phyloP scores from a whole-genome alignment of 2,888 invertebrate genomes.

The Microlaimidae sp. region DNA sequence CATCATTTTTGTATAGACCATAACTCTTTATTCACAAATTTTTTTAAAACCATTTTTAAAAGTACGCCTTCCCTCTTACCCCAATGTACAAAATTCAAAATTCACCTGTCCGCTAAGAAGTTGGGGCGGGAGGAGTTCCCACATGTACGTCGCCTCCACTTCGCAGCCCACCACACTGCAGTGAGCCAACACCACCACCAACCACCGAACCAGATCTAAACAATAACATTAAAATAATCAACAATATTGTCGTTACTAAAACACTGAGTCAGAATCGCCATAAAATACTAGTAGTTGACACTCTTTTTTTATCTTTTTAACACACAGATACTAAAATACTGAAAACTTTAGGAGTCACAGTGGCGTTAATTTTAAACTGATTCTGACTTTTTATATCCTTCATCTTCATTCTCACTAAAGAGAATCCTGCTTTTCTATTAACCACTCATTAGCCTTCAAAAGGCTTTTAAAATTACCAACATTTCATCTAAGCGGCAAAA shows the following conservation, averaged over 20 bases:
- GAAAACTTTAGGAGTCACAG: constrained; percentile 48
- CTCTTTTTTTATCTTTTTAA: not conserved
- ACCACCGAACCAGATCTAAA: constrained; percentile 72
- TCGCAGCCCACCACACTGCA: constrained; percentile 77
- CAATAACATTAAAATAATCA: constrained; percentile 42
- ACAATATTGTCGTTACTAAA: too few species aligned
- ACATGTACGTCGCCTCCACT: constrained; percentile 89
- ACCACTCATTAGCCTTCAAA: too few species aligned
- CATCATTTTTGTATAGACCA: too few species aligned
- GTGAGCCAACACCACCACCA: constrained; percentile 76
- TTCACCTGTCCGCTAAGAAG: constrained; percentile 49
- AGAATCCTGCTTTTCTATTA: too few species aligned
- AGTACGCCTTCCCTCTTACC: constrained; percentile 14
- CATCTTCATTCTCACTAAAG: too few species aligned
- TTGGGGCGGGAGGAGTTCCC: constrained; percentile 72
- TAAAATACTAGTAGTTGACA: too few species aligned
- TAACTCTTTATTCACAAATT: constrained; percentile 37
- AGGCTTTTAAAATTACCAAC: too few species aligned
- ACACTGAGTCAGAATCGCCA: too few species aligned
- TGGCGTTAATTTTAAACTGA: too few species aligned
- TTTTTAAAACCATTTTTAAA: not conserved
- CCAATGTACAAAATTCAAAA: constrained; percentile 8
- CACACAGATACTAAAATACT: not conserved
- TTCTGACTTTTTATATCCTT: too few species aligned
- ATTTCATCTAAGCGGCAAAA: too few species aligned